These are phyloP conservation scores for Drosophila infuscata DNA, from an alignment of 2,888 invertebrate species.

Conservation along the genomic window DNA sequence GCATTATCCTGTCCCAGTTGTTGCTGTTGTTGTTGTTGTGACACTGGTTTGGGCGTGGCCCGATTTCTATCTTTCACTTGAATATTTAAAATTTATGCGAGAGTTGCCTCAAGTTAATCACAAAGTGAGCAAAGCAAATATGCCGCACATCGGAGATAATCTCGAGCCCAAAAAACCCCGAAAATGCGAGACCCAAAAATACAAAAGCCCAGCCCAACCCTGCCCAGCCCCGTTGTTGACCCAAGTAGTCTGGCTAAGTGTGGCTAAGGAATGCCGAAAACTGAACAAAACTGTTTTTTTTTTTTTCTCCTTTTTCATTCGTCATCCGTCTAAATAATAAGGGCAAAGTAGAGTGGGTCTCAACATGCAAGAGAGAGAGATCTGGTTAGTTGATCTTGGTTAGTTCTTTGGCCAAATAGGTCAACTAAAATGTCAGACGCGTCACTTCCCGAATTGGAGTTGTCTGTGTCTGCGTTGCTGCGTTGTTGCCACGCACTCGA, in stretches of 20 bases:
- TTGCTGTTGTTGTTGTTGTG: constrained; percentile 1
- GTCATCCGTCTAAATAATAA: constrained; percentile 16
- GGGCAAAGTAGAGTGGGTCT: background rate
- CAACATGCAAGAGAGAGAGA: constrained; percentile 12
- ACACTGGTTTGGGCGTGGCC: constrained; percentile 35
- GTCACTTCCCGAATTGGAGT: constrained; percentile 49
- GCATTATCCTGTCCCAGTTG: constrained; percentile 44
- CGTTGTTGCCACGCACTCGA: constrained; percentile 4
- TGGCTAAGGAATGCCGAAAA: constrained; percentile 45
- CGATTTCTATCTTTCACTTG: constrained; percentile 62
- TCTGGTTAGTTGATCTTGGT: constrained; percentile 44
- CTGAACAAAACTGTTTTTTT: background rate
- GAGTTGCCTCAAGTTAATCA: constrained; percentile 58
- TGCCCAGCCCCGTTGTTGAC: constrained; percentile 20
- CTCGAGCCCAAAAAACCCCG: constrained; percentile 32
- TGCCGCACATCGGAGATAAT: constrained; percentile 65
- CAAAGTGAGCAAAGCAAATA: constrained; percentile 62
- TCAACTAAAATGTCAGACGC: constrained; percentile 52
- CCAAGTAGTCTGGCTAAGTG: constrained; percentile 36
- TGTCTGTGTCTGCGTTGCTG: constrained; percentile 1
- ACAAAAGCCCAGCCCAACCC: background rate
- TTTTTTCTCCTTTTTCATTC: constrained; percentile 37
- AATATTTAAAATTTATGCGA: constrained; percentile 61
- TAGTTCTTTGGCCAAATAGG: constrained; percentile 36
- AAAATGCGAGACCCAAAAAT: constrained; percentile 18